Conservation (phyloP, 2,113 vertebrate species). For the Daphoenositta chrysoptera region DNA sequence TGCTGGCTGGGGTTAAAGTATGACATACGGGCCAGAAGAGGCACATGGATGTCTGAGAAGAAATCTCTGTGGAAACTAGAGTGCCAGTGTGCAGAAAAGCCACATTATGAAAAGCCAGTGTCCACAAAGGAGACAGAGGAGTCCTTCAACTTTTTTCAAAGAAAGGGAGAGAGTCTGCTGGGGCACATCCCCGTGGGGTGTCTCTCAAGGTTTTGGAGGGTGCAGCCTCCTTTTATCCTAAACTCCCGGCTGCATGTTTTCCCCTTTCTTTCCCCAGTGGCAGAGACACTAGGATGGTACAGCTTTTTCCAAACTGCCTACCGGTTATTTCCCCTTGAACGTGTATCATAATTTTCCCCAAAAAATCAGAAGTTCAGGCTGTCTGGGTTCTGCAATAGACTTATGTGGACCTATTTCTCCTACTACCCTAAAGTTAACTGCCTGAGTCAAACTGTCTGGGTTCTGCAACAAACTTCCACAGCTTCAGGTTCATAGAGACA, state of each 20-base stretch:
- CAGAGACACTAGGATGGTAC: neutral
- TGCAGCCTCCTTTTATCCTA: neutral
- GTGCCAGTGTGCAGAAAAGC: neutral
- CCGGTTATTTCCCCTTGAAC: neutral
- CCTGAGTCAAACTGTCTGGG: neutral
- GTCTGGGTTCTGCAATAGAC: neutral
- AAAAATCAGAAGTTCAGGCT: neutral
- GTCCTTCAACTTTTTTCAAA: neutral
- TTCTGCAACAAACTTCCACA: neutral
- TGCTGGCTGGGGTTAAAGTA: neutral
- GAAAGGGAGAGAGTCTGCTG: neutral
- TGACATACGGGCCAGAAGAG: neutral
- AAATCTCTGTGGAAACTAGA: neutral
- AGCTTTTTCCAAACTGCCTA: neutral
- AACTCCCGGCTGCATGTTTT: rapidly evolving
- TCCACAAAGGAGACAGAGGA: neutral
- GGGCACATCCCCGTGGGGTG: neutral
- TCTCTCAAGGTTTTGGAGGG: neutral
- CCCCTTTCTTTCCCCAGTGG: neutral
- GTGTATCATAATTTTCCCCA: rapidly evolving
- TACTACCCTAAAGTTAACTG: neutral
- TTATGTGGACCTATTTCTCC: neutral
- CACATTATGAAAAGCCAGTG: neutral
- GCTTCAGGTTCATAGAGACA: neutral
- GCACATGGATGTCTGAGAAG: neutral